phyloP scores from a whole-genome alignment of 2,888 invertebrate species.

The Drosophila barbarae region DNA sequence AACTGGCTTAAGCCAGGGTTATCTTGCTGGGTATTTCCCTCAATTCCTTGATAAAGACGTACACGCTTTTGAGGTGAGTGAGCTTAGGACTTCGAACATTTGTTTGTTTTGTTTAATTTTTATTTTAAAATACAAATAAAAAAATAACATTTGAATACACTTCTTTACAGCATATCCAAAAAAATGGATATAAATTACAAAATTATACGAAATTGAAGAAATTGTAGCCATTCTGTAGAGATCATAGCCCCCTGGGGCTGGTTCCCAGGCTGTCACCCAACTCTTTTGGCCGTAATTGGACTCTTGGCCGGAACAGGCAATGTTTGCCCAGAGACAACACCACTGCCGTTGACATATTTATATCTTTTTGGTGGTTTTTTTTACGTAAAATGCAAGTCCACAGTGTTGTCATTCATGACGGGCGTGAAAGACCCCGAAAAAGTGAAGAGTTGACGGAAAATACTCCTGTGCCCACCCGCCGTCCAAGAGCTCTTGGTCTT shows the following conservation, averaged over 20 bases:
- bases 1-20: not conserved
- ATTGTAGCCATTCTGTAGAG: not conserved
- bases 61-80: too few species aligned
- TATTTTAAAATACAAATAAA: too few species aligned
- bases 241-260: constrained; percentile 2
- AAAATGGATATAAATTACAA: not conserved
- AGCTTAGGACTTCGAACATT: too few species aligned
- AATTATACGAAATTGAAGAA: not conserved
- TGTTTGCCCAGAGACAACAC: constrained; percentile 1
- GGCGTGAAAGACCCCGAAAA: constrained; percentile 46
- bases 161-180: too few species aligned
- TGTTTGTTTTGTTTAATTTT: too few species aligned
- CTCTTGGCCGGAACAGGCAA: constrained; percentile 3
- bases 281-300: constrained; percentile 3
- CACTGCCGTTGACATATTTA: not conserved
- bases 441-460: constrained; percentile 38
- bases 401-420: constrained; percentile 49
- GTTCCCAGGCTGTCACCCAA: constrained; percentile 4
- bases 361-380: constrained; percentile 1
- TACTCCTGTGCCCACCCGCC: not conserved
- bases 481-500: not conserved
- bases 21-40: too few species aligned
- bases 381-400: constrained; percentile 45
- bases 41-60: too few species aligned
- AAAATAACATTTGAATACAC: too few species aligned